These are phyloP conservation scores for Brachycybe producta DNA, from an alignment of 2,888 invertebrate species.

Conservation along the genomic window DNA sequence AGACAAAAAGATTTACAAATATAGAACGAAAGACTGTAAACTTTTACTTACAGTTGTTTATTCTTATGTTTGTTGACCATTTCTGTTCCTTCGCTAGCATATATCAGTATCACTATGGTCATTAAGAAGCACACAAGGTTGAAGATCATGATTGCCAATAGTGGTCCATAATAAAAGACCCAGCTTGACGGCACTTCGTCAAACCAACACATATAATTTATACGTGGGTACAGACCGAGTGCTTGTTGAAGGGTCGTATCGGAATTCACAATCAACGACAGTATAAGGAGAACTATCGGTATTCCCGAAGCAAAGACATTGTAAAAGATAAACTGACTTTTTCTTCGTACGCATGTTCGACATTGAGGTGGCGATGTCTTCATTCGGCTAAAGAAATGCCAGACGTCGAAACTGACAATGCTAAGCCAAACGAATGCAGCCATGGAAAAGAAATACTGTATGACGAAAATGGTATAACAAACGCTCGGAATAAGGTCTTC, in stretches of 20 bases:
- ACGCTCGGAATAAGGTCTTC: neutral
- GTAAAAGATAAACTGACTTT: no score
- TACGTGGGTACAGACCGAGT: neutral
- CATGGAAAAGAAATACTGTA: constrained; percentile 76
- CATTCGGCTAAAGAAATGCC: constrained; percentile 35
- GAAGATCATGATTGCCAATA: neutral
- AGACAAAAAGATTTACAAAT: no score
- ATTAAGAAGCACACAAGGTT: constrained; percentile 16
- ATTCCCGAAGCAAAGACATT: no score
- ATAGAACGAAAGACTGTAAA: neutral
- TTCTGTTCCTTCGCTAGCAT: neutral
- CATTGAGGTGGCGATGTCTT: no score
- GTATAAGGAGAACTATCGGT: neutral
- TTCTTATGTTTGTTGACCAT: constrained; percentile 16
- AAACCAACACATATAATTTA: constrained; percentile 14
- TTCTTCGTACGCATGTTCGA: no score
- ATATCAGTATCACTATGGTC: constrained; percentile 10
- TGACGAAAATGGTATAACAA: constrained; percentile 31
- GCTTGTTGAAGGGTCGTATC: neutral
- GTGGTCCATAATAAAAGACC: constrained; percentile 10
- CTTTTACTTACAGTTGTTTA: constrained; percentile 18
- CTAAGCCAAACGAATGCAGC: constrained; percentile 87
- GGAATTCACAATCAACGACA: neutral
- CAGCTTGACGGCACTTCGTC: neutral
- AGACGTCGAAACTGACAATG: constrained; percentile 88